These are phyloP conservation scores for Diadumene lineata DNA, from an alignment of 92 coral and sea anemone species.

Conservation along the genomic window DNA sequence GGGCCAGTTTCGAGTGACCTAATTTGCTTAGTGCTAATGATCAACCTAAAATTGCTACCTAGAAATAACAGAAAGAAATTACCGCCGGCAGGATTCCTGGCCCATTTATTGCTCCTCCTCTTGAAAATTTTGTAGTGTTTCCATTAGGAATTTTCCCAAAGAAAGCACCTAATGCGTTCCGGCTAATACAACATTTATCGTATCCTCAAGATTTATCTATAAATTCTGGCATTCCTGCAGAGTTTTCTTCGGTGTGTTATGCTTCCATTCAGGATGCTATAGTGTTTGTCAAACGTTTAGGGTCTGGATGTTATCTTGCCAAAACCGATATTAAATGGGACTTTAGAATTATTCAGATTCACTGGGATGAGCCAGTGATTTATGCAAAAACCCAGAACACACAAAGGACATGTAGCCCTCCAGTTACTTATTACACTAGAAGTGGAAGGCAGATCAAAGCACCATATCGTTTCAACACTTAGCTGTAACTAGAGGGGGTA, in stretches of 20 bases:
- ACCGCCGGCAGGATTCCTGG: conserved; percentile 24
- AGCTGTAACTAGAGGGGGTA: no score
- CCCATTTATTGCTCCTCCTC: conserved; percentile 7
- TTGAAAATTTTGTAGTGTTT: conserved; percentile 3
- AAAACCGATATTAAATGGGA: conserved; percentile 42
- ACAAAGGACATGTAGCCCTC: no score
- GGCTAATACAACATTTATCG: conserved; percentile 36
- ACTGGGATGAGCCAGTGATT: conserved; percentile 46
- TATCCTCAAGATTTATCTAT: conserved; percentile 26
- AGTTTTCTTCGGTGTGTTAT: conserved; percentile 15
- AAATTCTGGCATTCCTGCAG: conserved; percentile 24
- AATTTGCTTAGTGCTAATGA: conserved; percentile 14
- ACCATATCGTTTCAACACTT: no score
- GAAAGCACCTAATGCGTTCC: conserved; percentile 15
- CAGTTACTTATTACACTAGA: no score
- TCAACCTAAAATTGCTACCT: background rate
- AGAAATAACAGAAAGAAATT: conserved; percentile 7
- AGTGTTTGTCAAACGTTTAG: background rate
- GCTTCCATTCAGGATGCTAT: conserved; percentile 12
- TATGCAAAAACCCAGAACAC: no score
- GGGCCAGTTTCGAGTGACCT: background rate
- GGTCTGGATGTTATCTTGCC: conserved; percentile 16
- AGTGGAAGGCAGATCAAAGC: no score
- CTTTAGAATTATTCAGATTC: conserved; percentile 38
- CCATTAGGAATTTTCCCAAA: conserved; percentile 53